A percentile compares a stretch with the other conserved stretches of the same genome.
Conservation (phyloP, 2,888 invertebrate species). For the Diploptera punctata region DNA sequence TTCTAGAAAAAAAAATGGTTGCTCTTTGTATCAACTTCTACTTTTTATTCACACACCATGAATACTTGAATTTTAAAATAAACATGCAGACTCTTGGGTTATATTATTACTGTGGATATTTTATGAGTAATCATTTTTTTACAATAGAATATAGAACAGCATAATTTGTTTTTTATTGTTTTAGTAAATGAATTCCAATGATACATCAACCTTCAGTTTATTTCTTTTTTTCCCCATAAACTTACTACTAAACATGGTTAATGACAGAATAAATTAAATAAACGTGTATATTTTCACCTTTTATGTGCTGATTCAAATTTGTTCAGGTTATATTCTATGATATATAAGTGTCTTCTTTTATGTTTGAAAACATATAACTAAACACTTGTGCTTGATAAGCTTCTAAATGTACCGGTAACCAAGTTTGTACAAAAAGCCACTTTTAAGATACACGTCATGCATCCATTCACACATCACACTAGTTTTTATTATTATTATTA, state of each 20-base stretch:
- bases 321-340: too few species aligned
- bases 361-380: background rate
- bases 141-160: constrained; percentile 7
- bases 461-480: constrained; percentile 21
- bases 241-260: too few species aligned
- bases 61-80: constrained; percentile 12
- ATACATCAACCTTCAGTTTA: background rate
- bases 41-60: constrained; percentile 20
- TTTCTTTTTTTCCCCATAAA: too few species aligned
- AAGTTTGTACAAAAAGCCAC: constrained; percentile 31
- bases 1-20: constrained; percentile 15
- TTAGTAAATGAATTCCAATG: background rate
- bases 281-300: too few species aligned
- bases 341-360: too few species aligned
- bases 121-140: constrained; percentile 9
- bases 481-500: too few species aligned
- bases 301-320: too few species aligned
- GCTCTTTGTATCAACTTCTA: constrained; percentile 1
- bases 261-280: too few species aligned
- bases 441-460: constrained; percentile 18
- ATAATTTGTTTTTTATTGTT: background rate
- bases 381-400: constrained; percentile 9
- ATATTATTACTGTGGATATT: constrained; percentile 10
- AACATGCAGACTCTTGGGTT: constrained; percentile 21
- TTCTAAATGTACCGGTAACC: constrained; percentile 19